Evolutionary conservation across 2,797 vertebrate genomes (phyloP), one percentile per base, ranked within the genome.

Genomic region (Tapera naevia): DNA sequence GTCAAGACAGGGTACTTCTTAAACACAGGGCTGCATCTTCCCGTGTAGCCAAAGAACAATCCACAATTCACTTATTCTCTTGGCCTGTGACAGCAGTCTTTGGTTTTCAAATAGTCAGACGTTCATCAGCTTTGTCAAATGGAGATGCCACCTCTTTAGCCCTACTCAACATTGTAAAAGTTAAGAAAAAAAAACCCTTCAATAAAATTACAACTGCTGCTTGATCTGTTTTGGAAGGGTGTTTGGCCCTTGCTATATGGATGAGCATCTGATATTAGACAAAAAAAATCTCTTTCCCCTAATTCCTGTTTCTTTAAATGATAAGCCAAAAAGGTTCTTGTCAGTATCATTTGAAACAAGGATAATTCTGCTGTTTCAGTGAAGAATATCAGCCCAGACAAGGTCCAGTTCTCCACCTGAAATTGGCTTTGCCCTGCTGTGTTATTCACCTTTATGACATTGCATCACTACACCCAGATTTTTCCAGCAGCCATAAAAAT

Each of bases 61-160:
- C 17, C 0, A 3, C 10, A 35, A 1, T 24, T 56, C 58, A 15
- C 12, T 0, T 10, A 2, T 54, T 81, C 45, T 30, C 7, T 1
- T 46, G 43, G 50, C 14, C 53, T 28, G 14, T 32, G 56, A 41
- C 15, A 92, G 25, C 54, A 24, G 5, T 19, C 54, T 73, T 30
- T 66, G 58, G 27, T 54, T 81, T 75, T 60, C 60, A 74, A 18
- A 17, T 37, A 39, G n/a, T 43, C 39, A 91, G 30, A 61, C 5
- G 21, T 64, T 79, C 24, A 39, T 43, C 39, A 51, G 33, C 18
- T 89, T 71, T 81, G 33, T 74, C 57, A 85, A 57, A 45, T 11
- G 21, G 24, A 66, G 19, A 12, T 46, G 56, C 5, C 12, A 53
- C 18, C 27, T 35, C 35, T 25, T 10, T 48, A 66, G 28, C 27